phyloP scores from a whole-genome alignment of 2,797 vertebrate genomes.

The Cacajao melanocephalus region DNA sequence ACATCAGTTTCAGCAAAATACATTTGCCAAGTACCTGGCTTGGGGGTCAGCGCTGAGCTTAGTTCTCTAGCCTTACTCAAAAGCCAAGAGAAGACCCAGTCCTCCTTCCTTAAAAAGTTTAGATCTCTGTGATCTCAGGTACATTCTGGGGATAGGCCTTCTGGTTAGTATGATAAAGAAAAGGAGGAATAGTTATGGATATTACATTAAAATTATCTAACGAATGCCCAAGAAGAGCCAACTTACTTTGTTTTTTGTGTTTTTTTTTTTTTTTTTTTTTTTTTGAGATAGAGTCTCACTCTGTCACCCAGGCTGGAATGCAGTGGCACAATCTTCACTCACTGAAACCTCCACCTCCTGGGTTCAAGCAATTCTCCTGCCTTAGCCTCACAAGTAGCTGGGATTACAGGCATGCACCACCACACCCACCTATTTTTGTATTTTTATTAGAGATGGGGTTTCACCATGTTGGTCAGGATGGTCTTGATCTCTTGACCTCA shows the following conservation, averaged over 20 bases:
- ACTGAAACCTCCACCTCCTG: no score
- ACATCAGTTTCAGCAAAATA: neutral
- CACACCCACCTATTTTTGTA: no score
- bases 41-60: neutral
- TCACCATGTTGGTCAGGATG: no score
- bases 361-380: no score
- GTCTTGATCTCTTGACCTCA: no score
- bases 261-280: no score
- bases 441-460: no score
- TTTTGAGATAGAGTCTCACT: neutral
- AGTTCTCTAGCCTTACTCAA: neutral
- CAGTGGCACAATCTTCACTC: no score
- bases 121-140: neutral
- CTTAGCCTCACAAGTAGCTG: no score
- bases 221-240: neutral
- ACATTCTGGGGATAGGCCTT: neutral
- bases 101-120: constrained; percentile 44
- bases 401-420: no score
- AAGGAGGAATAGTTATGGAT: neutral
- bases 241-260: neutral
- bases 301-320: no score
- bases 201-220: neutral
- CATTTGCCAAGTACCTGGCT: constrained; percentile 48
- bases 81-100: neutral
- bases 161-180: neutral